phyloP scores from a whole-genome alignment of 2,113 vertebrate genomes.

The Poeciliopsis turrubarensis region DNA sequence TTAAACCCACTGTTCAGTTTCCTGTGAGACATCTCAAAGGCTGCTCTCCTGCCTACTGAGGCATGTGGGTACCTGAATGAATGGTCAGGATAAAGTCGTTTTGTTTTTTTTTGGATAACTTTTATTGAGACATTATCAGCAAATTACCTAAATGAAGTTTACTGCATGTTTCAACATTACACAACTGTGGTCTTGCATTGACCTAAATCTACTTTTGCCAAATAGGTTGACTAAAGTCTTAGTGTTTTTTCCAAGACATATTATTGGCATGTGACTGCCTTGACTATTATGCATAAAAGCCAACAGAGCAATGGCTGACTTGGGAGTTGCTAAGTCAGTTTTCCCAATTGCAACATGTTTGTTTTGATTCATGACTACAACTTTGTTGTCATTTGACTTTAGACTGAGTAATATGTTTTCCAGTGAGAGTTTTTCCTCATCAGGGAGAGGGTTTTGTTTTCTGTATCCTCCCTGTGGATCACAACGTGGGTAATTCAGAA shows the following conservation, averaged over 20 bases:
- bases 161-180: not conserved
- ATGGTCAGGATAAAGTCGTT: not conserved
- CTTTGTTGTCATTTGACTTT: too few species aligned
- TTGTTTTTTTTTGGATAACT: not conserved
- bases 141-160: not conserved
- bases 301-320: not conserved
- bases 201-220: too few species aligned
- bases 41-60: not conserved
- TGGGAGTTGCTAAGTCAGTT: not conserved
- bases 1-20: constrained; percentile 19
- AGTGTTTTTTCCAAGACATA: not conserved
- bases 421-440: too few species aligned
- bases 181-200: not conserved
- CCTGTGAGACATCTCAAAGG: constrained; percentile 4
- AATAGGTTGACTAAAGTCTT: not conserved
- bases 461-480: not conserved
- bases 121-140: not conserved
- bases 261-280: not conserved
- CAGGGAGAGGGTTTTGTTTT: not conserved
- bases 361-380: not conserved
- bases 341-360: not conserved
- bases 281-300: not conserved
- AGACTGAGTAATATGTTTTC: not conserved
- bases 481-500: not conserved
- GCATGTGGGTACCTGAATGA: not conserved